phyloP scores from a whole-genome alignment of 2,113 vertebrate genomes.

The Brachyhypopomus gauderio region DNA sequence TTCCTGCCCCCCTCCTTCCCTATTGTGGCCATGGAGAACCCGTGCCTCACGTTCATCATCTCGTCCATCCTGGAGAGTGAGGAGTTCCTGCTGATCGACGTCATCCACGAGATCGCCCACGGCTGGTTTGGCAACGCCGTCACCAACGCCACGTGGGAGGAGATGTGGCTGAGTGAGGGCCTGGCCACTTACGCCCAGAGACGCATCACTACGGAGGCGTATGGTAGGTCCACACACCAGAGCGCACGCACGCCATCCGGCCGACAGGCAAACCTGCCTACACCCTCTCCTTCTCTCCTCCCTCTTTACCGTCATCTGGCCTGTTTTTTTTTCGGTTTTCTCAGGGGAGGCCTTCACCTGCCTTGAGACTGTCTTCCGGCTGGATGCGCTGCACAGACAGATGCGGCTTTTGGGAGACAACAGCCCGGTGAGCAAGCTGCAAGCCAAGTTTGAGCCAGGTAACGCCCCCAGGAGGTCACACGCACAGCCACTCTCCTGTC shows the following conservation, averaged over 20 bases:
- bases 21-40: slow-evolving; percentile 99
- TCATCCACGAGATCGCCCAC: slow-evolving; percentile 94
- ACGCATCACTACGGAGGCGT: slow-evolving; percentile 90
- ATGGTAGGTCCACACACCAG: slow-evolving; percentile 72
- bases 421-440: slow-evolving; percentile 92
- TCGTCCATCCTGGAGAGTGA: slow-evolving; percentile 96
- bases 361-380: slow-evolving; percentile 90
- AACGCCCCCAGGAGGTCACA: neutral
- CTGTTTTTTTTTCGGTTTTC: neutral
- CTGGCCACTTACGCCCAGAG: slow-evolving; percentile 95
- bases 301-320: no score
- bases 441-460: slow-evolving; percentile 96
- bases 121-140: slow-evolving; percentile 98
- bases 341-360: slow-evolving; percentile 93
- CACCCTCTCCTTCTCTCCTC: no score
- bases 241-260: no score
- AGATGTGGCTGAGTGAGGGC: slow-evolving; percentile 98
- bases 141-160: slow-evolving; percentile 96
- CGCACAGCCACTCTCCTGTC: neutral
- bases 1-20: slow-evolving; percentile 97
- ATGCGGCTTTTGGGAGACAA: slow-evolving; percentile 93
- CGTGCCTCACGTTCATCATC: slow-evolving; percentile 97
- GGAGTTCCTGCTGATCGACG: slow-evolving; percentile 92
- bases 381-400: slow-evolving; percentile 94
- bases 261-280: no score